Base-by-base conservation (phyloP, 2,113 vertebrate species). In the Dryoscopus gambensis region DNA sequence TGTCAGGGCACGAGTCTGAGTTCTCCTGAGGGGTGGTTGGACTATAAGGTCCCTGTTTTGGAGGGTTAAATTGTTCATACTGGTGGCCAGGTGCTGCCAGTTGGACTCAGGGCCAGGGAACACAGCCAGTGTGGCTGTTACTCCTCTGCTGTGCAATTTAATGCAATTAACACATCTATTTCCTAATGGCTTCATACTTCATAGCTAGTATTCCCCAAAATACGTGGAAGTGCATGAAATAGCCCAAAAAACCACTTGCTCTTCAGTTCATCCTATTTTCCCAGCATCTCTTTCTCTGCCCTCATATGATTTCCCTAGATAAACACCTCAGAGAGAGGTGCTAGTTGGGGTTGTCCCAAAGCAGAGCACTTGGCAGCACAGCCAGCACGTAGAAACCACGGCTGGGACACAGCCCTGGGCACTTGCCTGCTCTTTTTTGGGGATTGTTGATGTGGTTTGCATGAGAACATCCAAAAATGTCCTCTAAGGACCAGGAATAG, bases 341-440 rank as follows among this genome's bases (percentile, higher is more conserved):
- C 57, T 68, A 17, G 15, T 3, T 73, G 67, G 20, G 71, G 8
- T 30, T 90, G 50, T 53, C 88, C 65, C 74, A 75, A 31, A 91
- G 56, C 78, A 83, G 12, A 85, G 22, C 25, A 24, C 24, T 37
- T 56, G 62, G 42, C 15, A 44, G n/a, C n/a, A 28, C 9, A 78
- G 23, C 14, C 40, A 49, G 50, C 18, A 2, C 3, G 1, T 55
- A 21, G 16, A 46, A 64, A 33, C 23, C 1, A 0, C 6, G 37
- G 12, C 49, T 82, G 49, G 21, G 74, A 73, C 22, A 21, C 11
- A 63, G 39, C 49, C 52, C 24, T 40, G 39, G 40, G 49, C 63
- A 46, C 33, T 57, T 74, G 24, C 6, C 65, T 74, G 37, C 73
- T 81, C 14, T 2, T 94, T 52, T 19, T 49, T 46, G 53, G 13